Base-by-base conservation (phyloP, 2,797 vertebrate genomes). In the Mallotus villosus region DNA sequence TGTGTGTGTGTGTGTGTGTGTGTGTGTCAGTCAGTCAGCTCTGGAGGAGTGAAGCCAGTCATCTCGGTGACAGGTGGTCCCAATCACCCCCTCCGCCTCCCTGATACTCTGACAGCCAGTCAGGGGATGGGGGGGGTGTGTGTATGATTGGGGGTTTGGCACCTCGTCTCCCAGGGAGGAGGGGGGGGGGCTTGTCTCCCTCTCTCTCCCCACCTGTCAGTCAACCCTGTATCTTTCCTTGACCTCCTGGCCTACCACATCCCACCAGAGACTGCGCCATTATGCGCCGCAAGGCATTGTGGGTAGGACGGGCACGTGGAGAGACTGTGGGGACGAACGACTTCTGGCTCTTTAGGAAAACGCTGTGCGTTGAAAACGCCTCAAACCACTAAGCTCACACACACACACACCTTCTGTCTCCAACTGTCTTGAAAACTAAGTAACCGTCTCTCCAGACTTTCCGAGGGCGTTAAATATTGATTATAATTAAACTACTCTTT, bases 401-500 rank as follows among this genome's bases (percentile, higher is more conserved):
- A 41, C 37, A 41, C 2, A 12, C 37, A 11, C 37, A 41, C 37
- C 8, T 37, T 7, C 34, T 37, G 34, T 8, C 37, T 41, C 37
- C 37, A 14, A 41, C 37, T 11, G 34, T 37, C 34, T 41, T 11
- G 37, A 41, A 14, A 41, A 41, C 9, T 11, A 41, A 41, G 37
- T 41, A 11, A 41, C 8, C 34, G 17, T 60, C 62, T 49, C 17
- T 25, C 60, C 25, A 3, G 19, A 49, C 25, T 8, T 51, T 63
- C 8, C 4, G 25, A 49, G 41, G 60, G n/a, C 16, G 41, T 53
- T 71, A 32, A 24, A 71, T 71, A 71, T 63, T 53, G 69, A 74
- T 78, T 53, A 62, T 67, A 72, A 78, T 79, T 65, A 67, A 70
- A 49, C 67, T 12, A 17, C 60, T 66, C 55, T 67, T 34, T 34